Base-by-base conservation (phyloP, 2,888 invertebrate species). In the Orgyia antiqua region DNA sequence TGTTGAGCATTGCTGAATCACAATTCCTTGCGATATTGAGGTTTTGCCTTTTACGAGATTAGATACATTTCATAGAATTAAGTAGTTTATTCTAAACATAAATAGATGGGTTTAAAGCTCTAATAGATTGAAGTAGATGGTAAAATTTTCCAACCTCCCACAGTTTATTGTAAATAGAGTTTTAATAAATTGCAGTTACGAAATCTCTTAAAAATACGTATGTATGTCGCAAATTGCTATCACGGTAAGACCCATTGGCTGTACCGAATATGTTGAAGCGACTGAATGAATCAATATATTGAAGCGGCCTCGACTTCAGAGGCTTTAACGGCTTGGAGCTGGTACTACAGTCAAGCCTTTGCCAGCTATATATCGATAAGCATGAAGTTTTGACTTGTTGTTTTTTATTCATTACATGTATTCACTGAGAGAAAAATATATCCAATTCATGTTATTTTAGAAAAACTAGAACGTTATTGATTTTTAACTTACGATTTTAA, bases 331-430 rank as follows among this genome's bases (percentile, higher is more conserved):
- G 69, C 76, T 76, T 67, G 60, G 64, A 69, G 51, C 63, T 58
- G 42, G 80, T 79, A 78, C 68, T 71, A 68, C 66, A 64, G 72
- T 62, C 61, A 76, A 73, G 77, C 72, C 72, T 36, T 38, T 36
- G 42, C 33, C 40, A 48, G 41, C 45, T 49, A 51, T 45, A 62
- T 68, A 61, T 54, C 59, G 58, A 70, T 46, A 74, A 82, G 77
- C 79, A 70, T 70, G 67, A 45, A 39, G 63, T 67, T 61, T 56
- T 45, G 62, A 61, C 68, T 61, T 72, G 67, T 60, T 45, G 60
- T 63, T 69, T 72, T 57, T 52, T 52, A 43, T 32, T 26, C 23
- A 27, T 10, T 15, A n/a, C n/a, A n/a, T n/a, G n/a, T 13, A 17
- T 17, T 17, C 17, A 17, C 17, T 17, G 17, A 17, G 17, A 17